Evolutionary conservation across 2,888 invertebrate species (phyloP).

Genomic region (Yponomeuta plumbellus): DNA sequence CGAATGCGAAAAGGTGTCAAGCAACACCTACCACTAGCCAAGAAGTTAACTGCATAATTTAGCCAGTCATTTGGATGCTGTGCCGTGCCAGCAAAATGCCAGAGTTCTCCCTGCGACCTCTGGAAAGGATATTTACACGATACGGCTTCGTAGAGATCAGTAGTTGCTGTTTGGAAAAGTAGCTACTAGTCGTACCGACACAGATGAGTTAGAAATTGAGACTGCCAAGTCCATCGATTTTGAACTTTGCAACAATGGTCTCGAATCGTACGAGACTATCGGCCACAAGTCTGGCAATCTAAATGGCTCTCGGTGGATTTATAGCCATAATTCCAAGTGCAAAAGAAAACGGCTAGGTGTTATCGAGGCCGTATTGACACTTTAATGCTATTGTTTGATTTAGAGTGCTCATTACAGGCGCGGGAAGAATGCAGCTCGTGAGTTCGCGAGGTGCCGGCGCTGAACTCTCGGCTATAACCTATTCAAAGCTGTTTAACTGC

Average conservation of each 20-base stretch:
- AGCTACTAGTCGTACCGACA: background rate
- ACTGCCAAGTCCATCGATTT: background rate
- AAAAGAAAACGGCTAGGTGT: conserved; percentile 72
- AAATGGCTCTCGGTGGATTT: conserved; percentile 57
- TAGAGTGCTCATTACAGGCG: conserved; percentile 69
- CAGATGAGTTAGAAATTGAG: conserved; percentile 5
- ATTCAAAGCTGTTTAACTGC: conserved; percentile 45
- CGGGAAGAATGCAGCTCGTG: conserved; percentile 63
- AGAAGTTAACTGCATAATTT: conserved; percentile 61
- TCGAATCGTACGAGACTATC: conserved; percentile 11
- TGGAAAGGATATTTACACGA: conserved; percentile 30
- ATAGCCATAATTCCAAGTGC: conserved; percentile 66
- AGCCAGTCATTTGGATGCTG: conserved; percentile 53
- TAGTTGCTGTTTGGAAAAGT: background rate
- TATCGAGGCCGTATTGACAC: conserved; percentile 73
- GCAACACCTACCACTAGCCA: conserved; percentile 33
- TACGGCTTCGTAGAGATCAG: conserved; percentile 20
- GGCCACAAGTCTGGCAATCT: conserved; percentile 38
- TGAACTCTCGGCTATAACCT: conserved; percentile 36
- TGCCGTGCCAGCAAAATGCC: conserved; percentile 45
- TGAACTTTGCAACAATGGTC: background rate
- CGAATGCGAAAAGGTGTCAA: conserved; percentile 38
- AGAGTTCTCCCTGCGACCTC: conserved; percentile 35
- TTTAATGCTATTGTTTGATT: conserved; percentile 77
- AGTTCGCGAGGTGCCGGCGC: conserved; percentile 47